Evolutionary conservation across 2,113 vertebrate genomes (phyloP).

Genomic region (Istiophorus platypterus): DNA sequence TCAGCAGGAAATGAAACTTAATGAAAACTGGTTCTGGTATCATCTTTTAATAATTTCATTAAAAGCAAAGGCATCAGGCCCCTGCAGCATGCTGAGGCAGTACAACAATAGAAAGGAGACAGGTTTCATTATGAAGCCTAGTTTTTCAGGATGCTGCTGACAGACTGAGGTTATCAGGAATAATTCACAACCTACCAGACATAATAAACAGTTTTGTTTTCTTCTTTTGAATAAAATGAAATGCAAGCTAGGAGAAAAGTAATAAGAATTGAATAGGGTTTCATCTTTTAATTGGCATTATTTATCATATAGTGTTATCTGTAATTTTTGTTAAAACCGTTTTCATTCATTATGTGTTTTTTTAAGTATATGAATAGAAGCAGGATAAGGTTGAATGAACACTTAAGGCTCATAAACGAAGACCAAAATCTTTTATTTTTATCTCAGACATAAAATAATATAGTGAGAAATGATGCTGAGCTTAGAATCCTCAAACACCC

Average conservation of each 20-base stretch:
- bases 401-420: background rate
- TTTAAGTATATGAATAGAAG: background rate
- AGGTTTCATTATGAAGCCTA: constrained; percentile 45
- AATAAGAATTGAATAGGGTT: background rate
- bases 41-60: constrained; percentile 58
- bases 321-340: background rate
- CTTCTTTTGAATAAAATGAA: constrained; percentile 15
- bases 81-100: constrained; percentile 23
- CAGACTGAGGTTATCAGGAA: constrained; percentile 38
- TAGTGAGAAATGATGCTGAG: background rate
- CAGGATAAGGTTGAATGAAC: background rate
- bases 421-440: background rate
- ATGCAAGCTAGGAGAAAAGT: background rate
- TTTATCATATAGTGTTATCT: background rate
- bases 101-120: constrained; percentile 26
- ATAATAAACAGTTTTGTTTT: constrained; percentile 34
- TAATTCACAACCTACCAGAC: constrained; percentile 26
- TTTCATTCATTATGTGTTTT: constrained; percentile 2
- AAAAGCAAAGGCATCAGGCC: constrained; percentile 27
- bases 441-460: background rate
- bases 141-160: constrained; percentile 39
- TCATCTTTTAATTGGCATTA: constrained; percentile 11
- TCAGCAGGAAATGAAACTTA: constrained; percentile 52
- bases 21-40: constrained; percentile 40
- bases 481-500: constrained; percentile 1